Evolutionary conservation across 2,113 vertebrate genomes (phyloP).

Genomic region (Pollimyrus isidori): DNA sequence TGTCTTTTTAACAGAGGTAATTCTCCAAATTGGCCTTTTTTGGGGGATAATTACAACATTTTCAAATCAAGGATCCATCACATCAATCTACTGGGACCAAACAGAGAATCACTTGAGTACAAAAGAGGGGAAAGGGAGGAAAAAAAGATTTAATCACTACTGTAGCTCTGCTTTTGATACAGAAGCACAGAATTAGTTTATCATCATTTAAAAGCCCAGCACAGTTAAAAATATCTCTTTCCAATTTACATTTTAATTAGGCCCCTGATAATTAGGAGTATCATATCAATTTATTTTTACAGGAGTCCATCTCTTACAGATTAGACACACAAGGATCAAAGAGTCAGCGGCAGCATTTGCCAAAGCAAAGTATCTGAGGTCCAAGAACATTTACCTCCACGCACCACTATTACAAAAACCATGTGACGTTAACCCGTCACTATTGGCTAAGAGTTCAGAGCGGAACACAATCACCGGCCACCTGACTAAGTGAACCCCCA

Average conservation of each 20-base stretch:
- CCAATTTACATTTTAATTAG: conserved; percentile 14
- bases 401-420: not conserved
- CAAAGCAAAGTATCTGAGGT: not conserved
- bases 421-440: not conserved
- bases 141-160: not conserved
- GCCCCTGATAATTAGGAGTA: not conserved
- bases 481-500: not conserved
- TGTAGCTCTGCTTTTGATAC: not conserved
- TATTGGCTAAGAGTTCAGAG: not conserved
- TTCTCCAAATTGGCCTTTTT: not conserved
- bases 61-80: not conserved
- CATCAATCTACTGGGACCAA: not conserved
- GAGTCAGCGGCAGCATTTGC: not conserved
- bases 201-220: not conserved
- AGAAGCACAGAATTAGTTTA: conserved; percentile 9
- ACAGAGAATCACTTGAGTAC: not conserved
- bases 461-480: not conserved
- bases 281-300: not conserved
- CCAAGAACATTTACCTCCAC: not conserved
- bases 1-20: not conserved
- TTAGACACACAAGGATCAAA: not conserved
- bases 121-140: not conserved
- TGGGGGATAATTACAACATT: not conserved
- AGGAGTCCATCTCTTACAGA: not conserved
- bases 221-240: not conserved